Evolutionary conservation across 1,140 invertebrate genomes (phyloP).

Genomic region (Brachionus rotundiformis): DNA sequence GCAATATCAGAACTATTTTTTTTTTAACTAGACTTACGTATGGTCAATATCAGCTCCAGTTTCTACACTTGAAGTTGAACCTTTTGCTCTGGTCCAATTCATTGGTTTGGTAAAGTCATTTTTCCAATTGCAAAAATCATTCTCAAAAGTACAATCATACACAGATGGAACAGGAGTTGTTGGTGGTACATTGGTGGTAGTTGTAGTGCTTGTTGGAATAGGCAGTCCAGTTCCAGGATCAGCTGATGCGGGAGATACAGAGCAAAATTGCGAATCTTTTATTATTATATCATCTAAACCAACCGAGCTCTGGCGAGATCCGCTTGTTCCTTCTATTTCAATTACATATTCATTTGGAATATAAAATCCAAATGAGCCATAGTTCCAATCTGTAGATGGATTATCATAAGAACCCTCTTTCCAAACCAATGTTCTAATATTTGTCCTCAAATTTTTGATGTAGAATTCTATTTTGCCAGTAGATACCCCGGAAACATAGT

Average conservation of each 20-base stretch:
- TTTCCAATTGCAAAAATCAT: slow-evolving; percentile 57
- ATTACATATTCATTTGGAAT: slow-evolving; percentile 1
- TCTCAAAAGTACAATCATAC: slow-evolving; percentile 61
- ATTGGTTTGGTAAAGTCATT: slow-evolving; percentile 55
- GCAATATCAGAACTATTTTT: not conserved
- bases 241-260: not conserved
- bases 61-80: slow-evolving; percentile 7
- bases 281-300: slow-evolving; percentile 42
- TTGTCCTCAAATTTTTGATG: slow-evolving; percentile 23
- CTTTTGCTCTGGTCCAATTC: slow-evolving; percentile 37
- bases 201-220: not conserved
- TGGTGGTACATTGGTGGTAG: not conserved
- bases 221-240: slow-evolving; percentile 18
- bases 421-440: slow-evolving; percentile 14
- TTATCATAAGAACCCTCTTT: not conserved
- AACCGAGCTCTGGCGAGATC: not conserved
- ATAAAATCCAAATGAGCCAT: slow-evolving; percentile 48
- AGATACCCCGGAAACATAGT: not conserved
- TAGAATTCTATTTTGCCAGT: not conserved
- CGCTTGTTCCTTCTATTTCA: slow-evolving; percentile 22
- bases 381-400: slow-evolving; percentile 17
- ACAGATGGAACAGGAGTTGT: slow-evolving; percentile 26
- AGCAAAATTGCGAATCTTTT: slow-evolving; percentile 34
- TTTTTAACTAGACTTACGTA: slow-evolving; percentile 7
- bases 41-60: slow-evolving; percentile 37